Percentiles rank a stretch among this genome's conserved stretches.
These are phyloP conservation scores for Campoletis sonorensis DNA, from an alignment of 1,140 invertebrate genomes.

Conservation along the genomic window DNA sequence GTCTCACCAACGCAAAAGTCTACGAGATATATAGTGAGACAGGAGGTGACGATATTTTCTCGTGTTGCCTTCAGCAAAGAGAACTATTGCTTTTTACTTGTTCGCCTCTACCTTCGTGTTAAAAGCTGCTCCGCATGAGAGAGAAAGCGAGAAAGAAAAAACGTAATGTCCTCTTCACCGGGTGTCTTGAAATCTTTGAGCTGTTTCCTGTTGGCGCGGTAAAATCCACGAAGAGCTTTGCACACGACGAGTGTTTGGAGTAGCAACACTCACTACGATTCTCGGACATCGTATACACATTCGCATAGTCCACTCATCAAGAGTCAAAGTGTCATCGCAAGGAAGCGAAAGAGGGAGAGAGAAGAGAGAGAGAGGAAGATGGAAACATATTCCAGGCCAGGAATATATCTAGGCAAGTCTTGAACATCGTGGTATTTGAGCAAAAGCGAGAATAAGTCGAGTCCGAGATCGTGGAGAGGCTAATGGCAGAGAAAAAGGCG, in stretches of 20 bases:
- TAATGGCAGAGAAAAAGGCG: background rate
- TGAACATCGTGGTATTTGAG: background rate
- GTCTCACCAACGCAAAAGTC: background rate
- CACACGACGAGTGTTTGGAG: slow-evolving; percentile 5
- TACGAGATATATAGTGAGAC: background rate
- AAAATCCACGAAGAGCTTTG: slow-evolving; percentile 13
- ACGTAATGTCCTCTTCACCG: background rate
- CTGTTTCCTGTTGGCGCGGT: slow-evolving; percentile 9
- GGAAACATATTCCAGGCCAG: background rate
- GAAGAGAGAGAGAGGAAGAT: background rate
- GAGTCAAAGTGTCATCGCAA: background rate
- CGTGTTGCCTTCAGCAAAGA: slow-evolving; percentile 2
- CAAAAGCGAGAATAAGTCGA: background rate
- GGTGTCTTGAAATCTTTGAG: background rate
- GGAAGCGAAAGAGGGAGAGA: background rate
- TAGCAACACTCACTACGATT: background rate
- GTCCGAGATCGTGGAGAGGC: slow-evolving; percentile 1
- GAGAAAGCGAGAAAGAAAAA: background rate
- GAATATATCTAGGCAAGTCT: slow-evolving; percentile 3
- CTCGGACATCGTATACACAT: background rate
- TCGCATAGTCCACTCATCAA: background rate
- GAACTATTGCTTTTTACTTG: background rate
- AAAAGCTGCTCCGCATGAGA: background rate
- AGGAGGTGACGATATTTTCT: background rate
- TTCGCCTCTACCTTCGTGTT: background rate